Base-by-base conservation (phyloP, 2,113 vertebrate genomes). In the Microtus oregoni region DNA sequence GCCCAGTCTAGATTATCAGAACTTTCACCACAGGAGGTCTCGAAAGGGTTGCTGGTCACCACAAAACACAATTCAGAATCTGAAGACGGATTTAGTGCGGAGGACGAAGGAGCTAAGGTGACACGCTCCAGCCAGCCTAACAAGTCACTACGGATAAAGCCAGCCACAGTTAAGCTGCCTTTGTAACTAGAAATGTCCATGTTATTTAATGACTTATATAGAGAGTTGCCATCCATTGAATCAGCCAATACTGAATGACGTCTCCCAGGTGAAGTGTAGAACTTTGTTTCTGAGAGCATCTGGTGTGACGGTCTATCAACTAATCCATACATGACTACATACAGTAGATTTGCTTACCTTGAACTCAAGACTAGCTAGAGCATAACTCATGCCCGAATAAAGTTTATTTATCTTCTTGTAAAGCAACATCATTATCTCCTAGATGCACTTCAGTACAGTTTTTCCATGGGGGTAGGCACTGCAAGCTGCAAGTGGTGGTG, bases 1-100 rank as follows among this genome's bases (percentile, higher is more conserved):
- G 58, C 3, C 0, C 0, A 0, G 17, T 9, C 0, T 10, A 22
- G 28, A n/a, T 47, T 90, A 75, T 76, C 1, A 0, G 55, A 38
- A 19, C 17, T 67, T 68, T 19, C 2, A 9, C 0, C 0, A 3
- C 9, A 2, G 41, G 41, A 86, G 52, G 85, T 82, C 85, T 94
- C 76, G 9, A 14, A 35, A 26, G 30, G n/a, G 70, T 38, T 52
- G 19, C 15, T 75, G 24, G 47, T 11, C 68, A 10, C 38, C 73
- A 41, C 3, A 52, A 88, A 85, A 73, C 7, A 47, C 6, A 15
- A 61, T 63, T 82, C 9, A 38, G 50, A 85, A 19, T 38, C 75
- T 85, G 17, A 38, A 44, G 88, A 50, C 26, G 28, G 9, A 73
- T 90, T 44, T 35, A 15, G 1, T 44, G 55, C 55, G 20, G 75